Evolutionary conservation across 1,140 invertebrate genomes (phyloP), one percentile per base, ranked within the genome.

Genomic region (Bombus consobrinus): DNA sequence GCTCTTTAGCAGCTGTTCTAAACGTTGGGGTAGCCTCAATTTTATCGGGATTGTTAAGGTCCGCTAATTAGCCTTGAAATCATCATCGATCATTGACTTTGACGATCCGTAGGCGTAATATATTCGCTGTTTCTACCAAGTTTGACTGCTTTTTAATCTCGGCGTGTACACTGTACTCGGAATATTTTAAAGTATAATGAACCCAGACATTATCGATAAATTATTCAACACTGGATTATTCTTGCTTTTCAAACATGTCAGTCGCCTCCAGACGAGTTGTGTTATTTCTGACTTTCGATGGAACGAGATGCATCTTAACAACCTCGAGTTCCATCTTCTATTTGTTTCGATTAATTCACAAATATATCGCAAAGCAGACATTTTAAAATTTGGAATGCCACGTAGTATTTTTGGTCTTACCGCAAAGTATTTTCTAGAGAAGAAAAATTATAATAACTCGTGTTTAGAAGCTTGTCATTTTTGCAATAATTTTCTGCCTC

Each of bases 131-230:
- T 62, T 62, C 57, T 18, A 15, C 28, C 22, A 4, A 32, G 34
- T 62, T 41, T 41, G 57, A 64, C 57, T 64, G 34, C 28, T n/a
- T 62, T 64, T 64, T 62, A 77, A 77, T 62, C 59, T 41, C 34
- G 28, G 10, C 28, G 13, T n/a, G 53, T 13, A 59, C 53, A 22
- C 15, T 53, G 41, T 53, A 39, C 32, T n/a, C 39, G 64, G 43
- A 47, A 80, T 80, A 80, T 80, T 69, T 69, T 69, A 53, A 69
- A 80, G n/a, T 53, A 37, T 80, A 80, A 69, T n/a, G 64, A 80
- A 66, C 41, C 13, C 62, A 10, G 22, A 8, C 32, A 28, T 47
- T 47, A 68, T 79, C 77, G 64, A 9, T 34, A 34, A 79, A 69
- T 79, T 79, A 79, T 79, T 80, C 64, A 80, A 18, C 62, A 3